Conservation (phyloP, 1,140 invertebrate species). For the Asobara japonica region DNA sequence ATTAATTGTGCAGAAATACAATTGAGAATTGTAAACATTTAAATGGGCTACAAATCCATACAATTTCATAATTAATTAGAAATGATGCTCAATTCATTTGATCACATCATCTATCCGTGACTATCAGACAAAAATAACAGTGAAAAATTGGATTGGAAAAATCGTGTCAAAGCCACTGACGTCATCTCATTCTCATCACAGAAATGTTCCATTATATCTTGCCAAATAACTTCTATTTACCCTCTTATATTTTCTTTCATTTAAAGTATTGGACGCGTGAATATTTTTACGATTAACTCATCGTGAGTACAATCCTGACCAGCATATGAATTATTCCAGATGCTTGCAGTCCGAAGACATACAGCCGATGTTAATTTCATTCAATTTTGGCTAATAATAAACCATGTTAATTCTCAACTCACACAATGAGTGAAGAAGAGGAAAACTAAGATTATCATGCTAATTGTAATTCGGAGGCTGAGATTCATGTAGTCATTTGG, state of each 20-base stretch:
- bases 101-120: neutral
- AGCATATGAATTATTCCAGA: too few relatives aligned
- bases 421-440: too few relatives aligned
- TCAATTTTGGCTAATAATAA: too few relatives aligned
- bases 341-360: too few relatives aligned
- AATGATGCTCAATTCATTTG: too few relatives aligned
- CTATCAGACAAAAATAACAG: neutral
- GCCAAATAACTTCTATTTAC: neutral
- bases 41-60: neutral
- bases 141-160: neutral
- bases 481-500: too few relatives aligned
- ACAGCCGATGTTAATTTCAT: too few relatives aligned
- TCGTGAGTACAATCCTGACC: too few relatives aligned
- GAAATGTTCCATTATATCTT: neutral
- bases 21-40: neutral
- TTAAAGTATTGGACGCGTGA: constrained; percentile 13
- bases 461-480: too few relatives aligned
- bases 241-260: neutral
- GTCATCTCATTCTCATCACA: neutral
- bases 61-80: too few relatives aligned
- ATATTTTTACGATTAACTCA: neutral
- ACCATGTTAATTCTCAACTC: too few relatives aligned
- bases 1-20: constrained; percentile 1
- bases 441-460: too few relatives aligned
- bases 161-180: neutral